Base-by-base conservation (phyloP, 2,113 vertebrate species). In the Cromileptes altivelis region DNA sequence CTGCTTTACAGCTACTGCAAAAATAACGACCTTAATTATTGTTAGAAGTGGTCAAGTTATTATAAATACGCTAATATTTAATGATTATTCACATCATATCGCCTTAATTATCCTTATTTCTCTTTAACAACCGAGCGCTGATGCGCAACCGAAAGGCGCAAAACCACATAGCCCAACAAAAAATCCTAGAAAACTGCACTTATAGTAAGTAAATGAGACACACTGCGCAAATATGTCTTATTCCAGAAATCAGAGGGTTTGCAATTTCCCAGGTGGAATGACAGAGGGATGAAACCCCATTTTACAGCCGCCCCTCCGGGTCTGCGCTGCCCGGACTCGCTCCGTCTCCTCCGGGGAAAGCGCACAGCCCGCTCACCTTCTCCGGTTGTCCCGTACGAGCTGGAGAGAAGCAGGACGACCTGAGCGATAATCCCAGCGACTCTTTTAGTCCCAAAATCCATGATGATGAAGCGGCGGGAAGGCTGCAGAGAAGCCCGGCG, bases 361-460 rank as follows among this genome's bases (percentile, higher is more conserved):
- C 73, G 49, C 82, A 2, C 61, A 57, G 74, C 42, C 71, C 33
- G 42, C 89, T 93, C 80, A 93, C 92, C 92, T 91, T 87, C 81
- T 80, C 70, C 88, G 37, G 25, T 56, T 30, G 88, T 86, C 89
- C 92, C 79, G 73, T 0, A 4, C 30, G 67, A 68, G 81, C 79
- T 65, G 57, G 1, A 60, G n/a, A 91, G 85, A 55, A 90, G 63
- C 79, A 92, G 75, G 13, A 14, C 23, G 53, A 90, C 18, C 6
- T 30, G 83, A 63, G 63, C 45, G 37, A 88, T 89, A 88, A 91
- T 92, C 81, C 92, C 61, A 73, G 25, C 25, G 58, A 74, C 17
- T 50, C 62, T 45, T 63, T 76, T 76, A 89, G 55, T 90, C 89
- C 85, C 17, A 33, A 78, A 23, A 74, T 87, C 89, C 91, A 86